Percentiles rank a stretch among this genome's conserved stretches.
These are phyloP conservation scores for Caenorhabditis brenneri DNA, from an alignment of 1,140 invertebrate genomes.

Conservation along the genomic window DNA sequence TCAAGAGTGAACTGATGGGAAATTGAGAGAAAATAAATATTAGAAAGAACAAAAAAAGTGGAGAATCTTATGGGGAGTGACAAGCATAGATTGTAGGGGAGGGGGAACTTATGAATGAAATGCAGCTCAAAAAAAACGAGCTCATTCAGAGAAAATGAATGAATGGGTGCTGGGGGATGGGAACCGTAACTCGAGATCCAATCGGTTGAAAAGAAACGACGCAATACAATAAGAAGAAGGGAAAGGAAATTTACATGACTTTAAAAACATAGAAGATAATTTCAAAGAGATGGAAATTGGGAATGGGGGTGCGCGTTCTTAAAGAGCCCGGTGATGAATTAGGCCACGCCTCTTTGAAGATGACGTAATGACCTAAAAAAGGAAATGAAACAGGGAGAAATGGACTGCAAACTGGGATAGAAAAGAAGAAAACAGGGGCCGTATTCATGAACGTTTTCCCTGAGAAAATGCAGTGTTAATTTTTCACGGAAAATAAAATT, in stretches of 20 bases:
- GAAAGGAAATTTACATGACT: not conserved
- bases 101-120: not conserved
- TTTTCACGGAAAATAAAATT: too few species aligned
- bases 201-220: slow-evolving; percentile 34
- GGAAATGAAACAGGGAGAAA: not conserved
- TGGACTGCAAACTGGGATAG: slow-evolving; percentile 15
- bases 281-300: too few species aligned
- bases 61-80: not conserved
- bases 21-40: slow-evolving; percentile 16
- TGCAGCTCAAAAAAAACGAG: not conserved
- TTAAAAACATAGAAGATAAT: not conserved
- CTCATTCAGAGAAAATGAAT: not conserved
- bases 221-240: not conserved
- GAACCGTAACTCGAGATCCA: slow-evolving; percentile 40
- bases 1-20: not conserved
- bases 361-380: not conserved
- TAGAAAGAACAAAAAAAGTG: not conserved
- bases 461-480: too few species aligned
- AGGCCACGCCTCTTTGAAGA: not conserved
- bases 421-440: not conserved
- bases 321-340: slow-evolving; percentile 23
- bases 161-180: slow-evolving; percentile 4
- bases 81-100: not conserved
- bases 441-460: too few species aligned
- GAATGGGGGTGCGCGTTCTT: slow-evolving; percentile 9